phyloP scores from a whole-genome alignment of 2,113 vertebrate genomes.

The Apus apus region DNA sequence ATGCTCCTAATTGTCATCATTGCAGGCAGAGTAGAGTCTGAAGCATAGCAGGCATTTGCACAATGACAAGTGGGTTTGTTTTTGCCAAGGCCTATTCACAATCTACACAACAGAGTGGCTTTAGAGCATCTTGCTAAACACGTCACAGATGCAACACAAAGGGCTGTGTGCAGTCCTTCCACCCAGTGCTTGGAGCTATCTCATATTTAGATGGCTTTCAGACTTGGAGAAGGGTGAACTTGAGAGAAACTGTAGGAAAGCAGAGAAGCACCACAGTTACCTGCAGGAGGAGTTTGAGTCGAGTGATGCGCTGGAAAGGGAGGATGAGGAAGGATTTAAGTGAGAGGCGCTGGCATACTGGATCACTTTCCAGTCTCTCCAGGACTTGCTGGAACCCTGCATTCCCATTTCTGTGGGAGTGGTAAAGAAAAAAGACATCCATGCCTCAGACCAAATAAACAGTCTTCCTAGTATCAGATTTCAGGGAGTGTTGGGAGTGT shows the following conservation, averaged over 20 bases:
- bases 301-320: conserved; percentile 95
- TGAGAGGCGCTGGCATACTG: conserved; percentile 91
- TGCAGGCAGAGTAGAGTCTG: background rate
- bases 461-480: background rate
- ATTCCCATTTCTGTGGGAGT: conserved; percentile 81
- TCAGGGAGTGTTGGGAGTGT: background rate
- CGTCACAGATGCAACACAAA: background rate
- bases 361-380: conserved; percentile 88
- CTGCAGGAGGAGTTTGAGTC: conserved; percentile 94
- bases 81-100: background rate
- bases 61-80: background rate
- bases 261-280: conserved; percentile 71
- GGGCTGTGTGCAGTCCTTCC: background rate
- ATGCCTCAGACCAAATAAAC: background rate
- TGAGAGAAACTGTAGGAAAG: background rate
- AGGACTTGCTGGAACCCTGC: conserved; percentile 85
- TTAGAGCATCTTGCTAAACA: background rate
- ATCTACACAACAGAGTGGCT: background rate
- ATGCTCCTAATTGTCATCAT: background rate
- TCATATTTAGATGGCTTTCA: background rate
- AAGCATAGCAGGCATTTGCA: background rate
- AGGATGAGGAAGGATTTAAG: conserved; percentile 97
- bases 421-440: background rate
- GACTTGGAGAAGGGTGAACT: background rate
- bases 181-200: background rate